phyloP scores from a whole-genome alignment of 2,888 invertebrate genomes.

The Pediacus dermestoides region DNA sequence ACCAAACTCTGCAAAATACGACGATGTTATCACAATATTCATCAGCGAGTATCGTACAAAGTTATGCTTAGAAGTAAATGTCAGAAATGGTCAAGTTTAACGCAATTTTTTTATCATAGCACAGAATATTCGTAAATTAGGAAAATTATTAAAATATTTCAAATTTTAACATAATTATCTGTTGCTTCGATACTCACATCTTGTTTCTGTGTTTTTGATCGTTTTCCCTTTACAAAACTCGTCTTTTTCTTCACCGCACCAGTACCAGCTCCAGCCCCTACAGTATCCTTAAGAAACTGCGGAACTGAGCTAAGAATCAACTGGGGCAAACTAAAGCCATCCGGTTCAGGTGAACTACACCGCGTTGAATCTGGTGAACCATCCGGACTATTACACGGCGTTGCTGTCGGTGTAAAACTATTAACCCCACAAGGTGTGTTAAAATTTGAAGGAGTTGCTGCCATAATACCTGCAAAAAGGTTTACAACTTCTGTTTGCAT shows the following conservation, averaged over 20 bases:
- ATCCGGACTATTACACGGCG: constrained; percentile 83
- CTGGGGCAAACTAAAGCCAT: constrained; percentile 49
- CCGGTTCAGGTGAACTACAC: constrained; percentile 57
- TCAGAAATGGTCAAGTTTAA: too few species aligned
- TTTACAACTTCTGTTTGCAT: too few species aligned
- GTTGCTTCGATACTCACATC: constrained; percentile 30
- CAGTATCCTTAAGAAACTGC: constrained; percentile 61
- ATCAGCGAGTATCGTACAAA: too few species aligned
- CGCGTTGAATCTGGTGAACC: constrained; percentile 58
- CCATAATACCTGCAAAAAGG: constrained; percentile 57
- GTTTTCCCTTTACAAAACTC: constrained; percentile 18
- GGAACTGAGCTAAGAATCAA: constrained; percentile 63
- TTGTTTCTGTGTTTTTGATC: constrained; percentile 22
- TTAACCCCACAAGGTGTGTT: constrained; percentile 62
- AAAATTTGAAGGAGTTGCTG: constrained; percentile 65
- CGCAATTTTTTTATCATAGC: too few species aligned
- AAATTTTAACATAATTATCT: constrained; percentile 18
- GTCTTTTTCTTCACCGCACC: constrained; percentile 42
- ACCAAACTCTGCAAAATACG: constrained; percentile 49
- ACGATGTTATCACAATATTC: too few species aligned
- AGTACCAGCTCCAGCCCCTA: constrained; percentile 56
- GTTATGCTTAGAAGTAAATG: too few species aligned
- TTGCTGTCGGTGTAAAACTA: constrained; percentile 76
- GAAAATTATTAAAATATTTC: too few species aligned
- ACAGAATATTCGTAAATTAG: too few species aligned